phyloP scores from a whole-genome alignment of 1,140 invertebrate genomes.

The Glossosoma conforme region DNA sequence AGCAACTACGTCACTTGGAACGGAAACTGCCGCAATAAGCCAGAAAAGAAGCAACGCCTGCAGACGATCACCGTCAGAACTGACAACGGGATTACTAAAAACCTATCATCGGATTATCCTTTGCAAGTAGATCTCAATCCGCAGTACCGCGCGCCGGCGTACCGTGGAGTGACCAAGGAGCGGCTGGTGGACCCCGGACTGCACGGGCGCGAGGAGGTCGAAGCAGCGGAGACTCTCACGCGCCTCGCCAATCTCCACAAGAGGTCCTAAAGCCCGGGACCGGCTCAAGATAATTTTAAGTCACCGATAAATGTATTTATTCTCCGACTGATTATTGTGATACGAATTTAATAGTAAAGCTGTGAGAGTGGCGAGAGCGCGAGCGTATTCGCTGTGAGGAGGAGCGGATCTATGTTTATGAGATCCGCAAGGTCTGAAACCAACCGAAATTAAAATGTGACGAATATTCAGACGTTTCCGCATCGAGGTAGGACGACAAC shows the following conservation, averaged over 20 bases:
- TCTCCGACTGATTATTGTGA: constrained; percentile 22
- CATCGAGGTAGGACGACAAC: no score
- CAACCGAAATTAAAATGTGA: no score
- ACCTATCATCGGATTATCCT: constrained; percentile 1
- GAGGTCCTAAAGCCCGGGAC: constrained; percentile 14
- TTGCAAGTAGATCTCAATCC: constrained; percentile 18
- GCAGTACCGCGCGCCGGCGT: constrained; percentile 30
- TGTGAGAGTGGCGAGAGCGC: no score
- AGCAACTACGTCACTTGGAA: constrained; percentile 62
- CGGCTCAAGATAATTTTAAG: constrained; percentile 8
- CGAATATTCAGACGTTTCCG: no score
- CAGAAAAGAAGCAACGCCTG: constrained; percentile 2
- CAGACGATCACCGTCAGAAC: background rate
- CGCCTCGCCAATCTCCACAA: constrained; percentile 43
- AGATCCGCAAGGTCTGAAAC: no score
- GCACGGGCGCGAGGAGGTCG: constrained; percentile 62
- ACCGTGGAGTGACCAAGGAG: constrained; percentile 27
- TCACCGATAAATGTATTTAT: constrained; percentile 12
- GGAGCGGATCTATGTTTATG: no score
- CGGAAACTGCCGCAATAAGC: constrained; percentile 35
- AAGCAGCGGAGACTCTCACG: constrained; percentile 64
- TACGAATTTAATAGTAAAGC: constrained; percentile 13
- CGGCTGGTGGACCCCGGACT: background rate
- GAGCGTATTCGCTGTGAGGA: no score
- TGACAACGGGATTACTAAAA: background rate